Evolutionary conservation across 2,888 invertebrate genomes (phyloP).

Genomic region (Dicyrtoma fusca): DNA sequence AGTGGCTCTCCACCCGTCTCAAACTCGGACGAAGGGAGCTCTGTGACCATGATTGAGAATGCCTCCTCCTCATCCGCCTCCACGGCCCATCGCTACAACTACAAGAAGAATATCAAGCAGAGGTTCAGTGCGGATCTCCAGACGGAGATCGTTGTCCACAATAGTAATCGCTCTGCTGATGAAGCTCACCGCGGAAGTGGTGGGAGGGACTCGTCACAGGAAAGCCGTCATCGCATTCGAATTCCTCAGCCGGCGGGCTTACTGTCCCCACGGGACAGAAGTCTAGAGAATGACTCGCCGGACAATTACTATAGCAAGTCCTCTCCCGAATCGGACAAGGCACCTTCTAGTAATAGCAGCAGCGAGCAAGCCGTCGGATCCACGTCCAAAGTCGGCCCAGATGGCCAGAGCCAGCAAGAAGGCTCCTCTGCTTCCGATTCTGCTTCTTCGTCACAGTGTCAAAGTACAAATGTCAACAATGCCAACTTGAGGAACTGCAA

Average conservation of each 20-base stretch:
- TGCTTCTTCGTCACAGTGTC: too few relatives aligned
- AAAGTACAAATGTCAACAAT: too few relatives aligned
- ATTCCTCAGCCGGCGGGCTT: too few relatives aligned
- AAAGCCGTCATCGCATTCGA: too few relatives aligned
- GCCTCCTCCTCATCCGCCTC: constrained; percentile 27
- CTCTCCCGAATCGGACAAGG: neutral
- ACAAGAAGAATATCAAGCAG: constrained; percentile 91
- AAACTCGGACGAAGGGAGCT: constrained; percentile 24
- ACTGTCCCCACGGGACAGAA: neutral
- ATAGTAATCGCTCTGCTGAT: constrained; percentile 38
- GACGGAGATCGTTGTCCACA: constrained; percentile 48
- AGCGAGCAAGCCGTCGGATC: too few relatives aligned
- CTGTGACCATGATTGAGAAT: neutral
- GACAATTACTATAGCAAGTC: neutral
- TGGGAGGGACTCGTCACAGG: too few relatives aligned
- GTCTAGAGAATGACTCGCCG: constrained; percentile 9
- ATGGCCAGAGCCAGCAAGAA: too few relatives aligned
- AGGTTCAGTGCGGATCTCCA: constrained; percentile 66
- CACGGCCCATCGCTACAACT: constrained; percentile 70
- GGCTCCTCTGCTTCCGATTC: too few relatives aligned
- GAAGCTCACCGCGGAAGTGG: too few relatives aligned
- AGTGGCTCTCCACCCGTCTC: constrained; percentile 37
- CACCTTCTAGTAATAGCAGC: neutral
- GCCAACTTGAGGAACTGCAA: neutral
- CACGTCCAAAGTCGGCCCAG: too few relatives aligned